phyloP scores from a whole-genome alignment of 2,888 invertebrate genomes.

The Microctonus hyperodae region DNA sequence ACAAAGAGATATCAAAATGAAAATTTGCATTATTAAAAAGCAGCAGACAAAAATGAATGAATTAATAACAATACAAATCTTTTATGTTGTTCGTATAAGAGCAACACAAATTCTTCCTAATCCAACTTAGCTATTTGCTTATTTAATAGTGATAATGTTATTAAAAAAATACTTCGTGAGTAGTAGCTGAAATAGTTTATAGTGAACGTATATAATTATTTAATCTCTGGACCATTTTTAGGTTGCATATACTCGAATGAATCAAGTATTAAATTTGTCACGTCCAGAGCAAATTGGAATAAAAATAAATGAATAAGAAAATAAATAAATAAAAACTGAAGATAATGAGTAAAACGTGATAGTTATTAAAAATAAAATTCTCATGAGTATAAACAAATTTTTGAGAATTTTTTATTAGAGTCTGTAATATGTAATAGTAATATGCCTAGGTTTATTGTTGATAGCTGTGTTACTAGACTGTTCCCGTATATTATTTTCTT shows the following conservation, averaged over 20 bases:
- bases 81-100: not conserved
- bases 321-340: not conserved
- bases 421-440: slow-evolving; percentile 14
- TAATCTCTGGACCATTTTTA: slow-evolving; percentile 49
- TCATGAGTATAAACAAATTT: slow-evolving; percentile 15
- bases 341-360: slow-evolving; percentile 5
- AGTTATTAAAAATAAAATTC: not conserved
- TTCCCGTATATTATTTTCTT: slow-evolving; percentile 44
- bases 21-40: not conserved
- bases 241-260: slow-evolving; percentile 18
- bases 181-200: too few species aligned
- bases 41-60: not conserved
- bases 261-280: slow-evolving; percentile 27
- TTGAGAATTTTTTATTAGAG: slow-evolving; percentile 21
- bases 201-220: too few species aligned
- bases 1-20: not conserved
- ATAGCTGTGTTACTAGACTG: slow-evolving; percentile 53
- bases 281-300: slow-evolving; percentile 11
- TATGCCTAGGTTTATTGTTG: slow-evolving; percentile 41
- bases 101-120: slow-evolving; percentile 11
- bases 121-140: slow-evolving; percentile 21
- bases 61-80: slow-evolving; percentile 7
- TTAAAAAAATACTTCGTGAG: slow-evolving; percentile 35
- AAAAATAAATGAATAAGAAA: not conserved
- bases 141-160: slow-evolving; percentile 28